Evolutionary conservation across 2,797 vertebrate species (phyloP).

Genomic region (Typhlichthys subterraneus): DNA sequence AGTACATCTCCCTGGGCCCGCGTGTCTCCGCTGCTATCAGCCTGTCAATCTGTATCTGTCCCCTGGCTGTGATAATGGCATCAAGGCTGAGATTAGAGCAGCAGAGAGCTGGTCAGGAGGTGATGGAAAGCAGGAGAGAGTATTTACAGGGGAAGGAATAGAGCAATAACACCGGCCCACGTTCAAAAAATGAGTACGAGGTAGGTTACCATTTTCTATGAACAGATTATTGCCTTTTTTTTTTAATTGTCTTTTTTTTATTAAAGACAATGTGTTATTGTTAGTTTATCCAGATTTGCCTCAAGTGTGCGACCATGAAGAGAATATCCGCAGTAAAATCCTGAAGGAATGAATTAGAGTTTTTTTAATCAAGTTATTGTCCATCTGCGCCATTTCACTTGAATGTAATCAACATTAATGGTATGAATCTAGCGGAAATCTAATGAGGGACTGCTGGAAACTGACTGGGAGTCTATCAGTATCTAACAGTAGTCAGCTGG

Average conservation of each 20-base stretch:
- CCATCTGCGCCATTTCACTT: no score
- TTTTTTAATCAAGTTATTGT: no score
- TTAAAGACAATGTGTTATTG: no score
- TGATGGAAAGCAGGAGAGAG: slow-evolving; percentile 12
- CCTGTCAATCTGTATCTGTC: slow-evolving; percentile 31
- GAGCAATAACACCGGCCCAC: slow-evolving; percentile 9
- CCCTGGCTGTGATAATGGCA: slow-evolving; percentile 28
- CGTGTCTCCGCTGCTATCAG: slow-evolving; percentile 28
- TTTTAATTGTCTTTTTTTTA: no score
- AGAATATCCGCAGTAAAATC: no score
- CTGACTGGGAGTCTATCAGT: not conserved
- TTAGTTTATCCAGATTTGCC: no score
- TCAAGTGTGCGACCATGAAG: no score
- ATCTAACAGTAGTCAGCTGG: slow-evolving; percentile 10
- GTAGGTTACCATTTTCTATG: no score
- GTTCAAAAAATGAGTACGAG: no score
- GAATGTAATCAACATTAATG: not conserved
- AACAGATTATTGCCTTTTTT: no score
- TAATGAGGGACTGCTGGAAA: not conserved
- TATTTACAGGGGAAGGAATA: slow-evolving; percentile 3
- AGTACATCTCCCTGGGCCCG: slow-evolving; percentile 14
- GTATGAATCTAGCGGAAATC: not conserved
- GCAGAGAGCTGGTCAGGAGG: slow-evolving; percentile 26
- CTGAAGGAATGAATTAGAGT: no score
- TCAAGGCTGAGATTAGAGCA: slow-evolving; percentile 43